Evolutionary conservation across 2,113 vertebrate species (phyloP).

Genomic region (Aphyosemion australe): DNA sequence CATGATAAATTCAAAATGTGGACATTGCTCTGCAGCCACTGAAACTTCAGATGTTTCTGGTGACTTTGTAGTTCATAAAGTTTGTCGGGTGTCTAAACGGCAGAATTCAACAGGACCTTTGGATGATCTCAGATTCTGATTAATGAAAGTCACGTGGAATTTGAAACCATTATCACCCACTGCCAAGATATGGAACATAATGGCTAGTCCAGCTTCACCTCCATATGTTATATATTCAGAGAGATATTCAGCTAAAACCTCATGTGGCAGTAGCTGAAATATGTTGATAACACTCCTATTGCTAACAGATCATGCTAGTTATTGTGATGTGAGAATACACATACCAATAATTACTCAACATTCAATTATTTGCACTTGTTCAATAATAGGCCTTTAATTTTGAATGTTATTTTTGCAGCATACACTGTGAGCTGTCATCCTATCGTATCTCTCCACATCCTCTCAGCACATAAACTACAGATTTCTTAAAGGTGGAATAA

Average conservation of each 20-base stretch:
- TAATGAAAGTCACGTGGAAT: conserved; percentile 24
- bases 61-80: conserved; percentile 68
- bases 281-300: too few species aligned
- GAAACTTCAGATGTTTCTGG: conserved; percentile 62
- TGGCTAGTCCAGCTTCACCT: conserved; percentile 22
- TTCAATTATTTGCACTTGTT: too few species aligned
- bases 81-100: conserved; percentile 36
- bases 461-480: conserved; percentile 69
- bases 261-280: too few species aligned
- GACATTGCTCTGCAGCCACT: conserved; percentile 68
- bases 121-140: conserved; percentile 39
- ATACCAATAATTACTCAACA: too few species aligned
- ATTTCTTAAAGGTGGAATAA: too few species aligned
- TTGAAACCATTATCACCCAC: too few species aligned
- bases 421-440: not conserved
- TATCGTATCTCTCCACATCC: conserved; percentile 44
- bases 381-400: too few species aligned
- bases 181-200: too few species aligned
- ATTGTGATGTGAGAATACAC: too few species aligned
- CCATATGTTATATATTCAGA: not conserved
- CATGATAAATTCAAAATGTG: conserved; percentile 69
- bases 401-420: too few species aligned
- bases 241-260: too few species aligned
- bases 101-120: conserved; percentile 54
- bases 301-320: too few species aligned